Evolutionary conservation across 2,797 vertebrate species (phyloP).

Genomic region (Phyllotis vaccarum): DNA sequence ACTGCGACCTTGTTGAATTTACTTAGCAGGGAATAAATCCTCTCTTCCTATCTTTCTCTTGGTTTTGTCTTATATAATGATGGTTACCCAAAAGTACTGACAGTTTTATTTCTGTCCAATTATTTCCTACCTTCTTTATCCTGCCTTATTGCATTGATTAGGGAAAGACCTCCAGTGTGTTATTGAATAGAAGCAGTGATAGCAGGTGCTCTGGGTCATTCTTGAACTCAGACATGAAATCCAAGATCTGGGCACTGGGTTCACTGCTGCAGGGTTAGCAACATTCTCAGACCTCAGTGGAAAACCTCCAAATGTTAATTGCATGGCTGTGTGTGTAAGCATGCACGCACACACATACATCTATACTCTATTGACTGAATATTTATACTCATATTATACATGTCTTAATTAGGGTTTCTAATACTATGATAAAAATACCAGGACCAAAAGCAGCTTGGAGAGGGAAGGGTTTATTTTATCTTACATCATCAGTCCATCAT

Average conservation of each 20-base stretch:
- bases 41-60: not conserved
- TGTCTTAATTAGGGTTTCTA: not conserved
- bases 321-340: not conserved
- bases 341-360: not conserved
- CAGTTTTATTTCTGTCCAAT: conserved; percentile 18
- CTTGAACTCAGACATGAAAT: not conserved
- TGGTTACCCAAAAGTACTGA: conserved; percentile 41
- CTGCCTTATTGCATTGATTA: conserved; percentile 54
- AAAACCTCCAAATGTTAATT: not conserved
- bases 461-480: not conserved
- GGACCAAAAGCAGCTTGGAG: not conserved
- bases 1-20: not conserved
- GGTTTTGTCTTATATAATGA: not conserved
- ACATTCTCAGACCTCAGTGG: not conserved
- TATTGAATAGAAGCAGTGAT: conserved; percentile 52
- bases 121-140: conserved; percentile 57
- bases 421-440: not conserved
- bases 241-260: not conserved
- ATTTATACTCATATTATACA: no score
- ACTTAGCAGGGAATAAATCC: conserved; percentile 39
- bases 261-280: not conserved
- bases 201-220: conserved; percentile 45
- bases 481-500: not conserved
- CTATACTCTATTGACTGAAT: not conserved
- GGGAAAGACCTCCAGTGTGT: not conserved